Evolutionary conservation across 1,140 invertebrate species (phyloP).

Genomic region (Tetragonula clypearis): DNA sequence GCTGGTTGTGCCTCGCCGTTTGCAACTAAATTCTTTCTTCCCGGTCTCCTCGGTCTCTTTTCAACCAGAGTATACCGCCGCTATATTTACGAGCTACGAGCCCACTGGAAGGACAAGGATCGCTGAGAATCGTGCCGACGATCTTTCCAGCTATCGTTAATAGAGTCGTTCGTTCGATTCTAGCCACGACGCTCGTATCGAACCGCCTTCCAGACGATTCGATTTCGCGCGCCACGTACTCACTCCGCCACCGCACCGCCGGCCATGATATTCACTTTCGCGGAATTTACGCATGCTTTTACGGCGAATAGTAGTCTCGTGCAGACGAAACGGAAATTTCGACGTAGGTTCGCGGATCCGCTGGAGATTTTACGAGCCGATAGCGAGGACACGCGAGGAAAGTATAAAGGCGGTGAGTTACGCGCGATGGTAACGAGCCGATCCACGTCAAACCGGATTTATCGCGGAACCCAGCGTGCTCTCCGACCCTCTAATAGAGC

Average conservation of each 20-base stretch:
- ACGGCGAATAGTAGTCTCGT: neutral
- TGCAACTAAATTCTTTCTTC: slow-evolving; percentile 16
- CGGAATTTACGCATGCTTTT: slow-evolving; percentile 6
- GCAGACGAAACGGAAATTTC: neutral
- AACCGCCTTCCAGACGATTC: neutral
- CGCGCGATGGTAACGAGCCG: slow-evolving; percentile 9
- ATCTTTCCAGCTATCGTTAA: slow-evolving; percentile 70
- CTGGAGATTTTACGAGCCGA: slow-evolving; percentile 42
- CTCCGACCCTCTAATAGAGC: slow-evolving; percentile 35
- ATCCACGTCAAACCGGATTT: slow-evolving; percentile 43
- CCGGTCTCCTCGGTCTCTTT: neutral
- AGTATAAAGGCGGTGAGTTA: slow-evolving; percentile 25
- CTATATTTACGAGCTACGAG: slow-evolving; percentile 71
- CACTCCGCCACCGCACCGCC: too few relatives aligned
- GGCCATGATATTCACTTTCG: neutral
- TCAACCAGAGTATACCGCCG: slow-evolving; percentile 42
- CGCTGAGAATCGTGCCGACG: slow-evolving; percentile 21
- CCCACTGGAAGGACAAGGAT: slow-evolving; percentile 58
- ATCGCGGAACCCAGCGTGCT: slow-evolving; percentile 19
- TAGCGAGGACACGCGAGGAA: slow-evolving; percentile 41
- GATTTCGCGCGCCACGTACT: neutral
- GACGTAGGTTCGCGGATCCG: neutral
- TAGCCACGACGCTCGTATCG: neutral
- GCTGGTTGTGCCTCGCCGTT: slow-evolving; percentile 61
- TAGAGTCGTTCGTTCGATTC: slow-evolving; percentile 56